Evolutionary conservation across 1,140 invertebrate species (phyloP).

Genomic region (Bombyx mori): DNA sequence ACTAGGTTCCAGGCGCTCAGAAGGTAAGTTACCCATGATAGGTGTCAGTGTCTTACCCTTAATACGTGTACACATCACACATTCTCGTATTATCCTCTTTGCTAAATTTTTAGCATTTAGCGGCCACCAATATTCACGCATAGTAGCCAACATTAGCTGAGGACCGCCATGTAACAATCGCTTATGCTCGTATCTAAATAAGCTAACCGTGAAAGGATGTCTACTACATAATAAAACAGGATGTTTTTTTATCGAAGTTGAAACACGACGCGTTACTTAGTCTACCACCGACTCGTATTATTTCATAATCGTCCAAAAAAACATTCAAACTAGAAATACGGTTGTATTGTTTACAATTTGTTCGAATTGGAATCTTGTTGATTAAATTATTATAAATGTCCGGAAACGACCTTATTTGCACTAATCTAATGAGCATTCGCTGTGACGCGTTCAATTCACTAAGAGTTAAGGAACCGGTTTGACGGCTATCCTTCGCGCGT

Average conservation of each 20-base stretch:
- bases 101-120: constrained; percentile 12
- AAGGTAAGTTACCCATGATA: constrained; percentile 10
- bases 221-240: constrained; percentile 9
- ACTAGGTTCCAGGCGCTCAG: too few relatives aligned
- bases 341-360: neutral
- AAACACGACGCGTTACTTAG: neutral
- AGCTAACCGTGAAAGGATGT: constrained; percentile 1
- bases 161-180: constrained; percentile 9
- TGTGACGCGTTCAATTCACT: too few relatives aligned
- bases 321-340: constrained; percentile 6
- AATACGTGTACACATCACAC: constrained; percentile 33
- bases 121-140: constrained; percentile 7
- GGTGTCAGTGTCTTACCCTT: constrained; percentile 20
- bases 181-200: constrained; percentile 5
- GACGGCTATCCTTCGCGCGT: too few relatives aligned
- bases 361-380: constrained; percentile 4
- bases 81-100: constrained; percentile 18
- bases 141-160: constrained; percentile 4
- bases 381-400: constrained; percentile 1
- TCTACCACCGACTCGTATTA: neutral
- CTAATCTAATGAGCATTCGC: neutral
- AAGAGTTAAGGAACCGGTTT: too few relatives aligned
- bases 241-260: constrained; percentile 7
- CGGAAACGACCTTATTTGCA: constrained; percentile 10
- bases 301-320: constrained; percentile 6